Evolutionary conservation across 2,113 vertebrate species (phyloP), one percentile per base, ranked within the genome.

Genomic region (Siphamia tubifer): DNA sequence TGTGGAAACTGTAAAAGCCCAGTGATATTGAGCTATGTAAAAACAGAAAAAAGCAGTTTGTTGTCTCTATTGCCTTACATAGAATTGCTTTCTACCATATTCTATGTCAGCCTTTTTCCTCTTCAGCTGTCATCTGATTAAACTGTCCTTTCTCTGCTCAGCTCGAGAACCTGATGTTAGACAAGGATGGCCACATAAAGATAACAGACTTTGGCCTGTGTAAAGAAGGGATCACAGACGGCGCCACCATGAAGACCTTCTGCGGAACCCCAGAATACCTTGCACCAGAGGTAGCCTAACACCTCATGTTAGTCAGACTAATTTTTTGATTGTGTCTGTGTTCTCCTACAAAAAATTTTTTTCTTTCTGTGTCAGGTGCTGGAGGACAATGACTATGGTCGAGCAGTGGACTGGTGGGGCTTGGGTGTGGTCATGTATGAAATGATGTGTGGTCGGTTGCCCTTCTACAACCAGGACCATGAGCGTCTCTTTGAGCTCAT

Each of bases 181-280:
- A 98, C 89, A 99, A 98, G 88, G 97, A 99, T 1, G 97, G 96
- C 23, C 97, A 99, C 89, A 94, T 99, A 88, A 98, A 98, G 90
- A 99, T 99, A 83, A 99, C 97, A 32, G 97, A 99, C 85, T 99
- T 99, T 15, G 97, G 97, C 13, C 90, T 99, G 34, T 99, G 97
- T 90, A 99, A 99, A 91, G 97, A 99, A 86, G 97, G 97, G 32
- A 98, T 99, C 82, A 98, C 96, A 49, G 96, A 98, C 8, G 96
- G 96, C 0, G 97, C 96, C 79, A 99, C 97, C 10, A 99, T 98
- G 97, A 98, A 97, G 90, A 99, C 97, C n/a, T 99, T 99, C 79
- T 99, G 97, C 48, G 97, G 97, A 64, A 99, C 96, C 3, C 97
- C 97, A 0, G 96, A 99, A 89, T 99, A 98, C 87, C 93, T 99